Conservation (phyloP, 2,797 vertebrate species). For the Borostomias antarcticus region DNA sequence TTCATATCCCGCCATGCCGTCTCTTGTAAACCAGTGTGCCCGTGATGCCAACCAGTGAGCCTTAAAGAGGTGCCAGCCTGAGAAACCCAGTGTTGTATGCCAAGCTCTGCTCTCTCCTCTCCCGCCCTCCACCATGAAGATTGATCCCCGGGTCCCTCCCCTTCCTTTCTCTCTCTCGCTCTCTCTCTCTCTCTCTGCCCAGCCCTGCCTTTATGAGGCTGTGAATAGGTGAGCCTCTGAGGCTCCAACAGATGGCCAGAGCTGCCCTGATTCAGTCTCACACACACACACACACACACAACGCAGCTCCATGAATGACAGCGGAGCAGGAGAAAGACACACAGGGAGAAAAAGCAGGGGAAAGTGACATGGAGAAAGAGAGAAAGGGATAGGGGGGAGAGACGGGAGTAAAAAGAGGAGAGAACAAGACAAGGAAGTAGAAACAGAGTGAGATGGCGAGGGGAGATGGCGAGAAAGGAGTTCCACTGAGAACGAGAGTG, state of each 20-base stretch:
- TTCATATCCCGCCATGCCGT: constrained; percentile 25
- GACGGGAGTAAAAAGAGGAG: constrained; percentile 35
- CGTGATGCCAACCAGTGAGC: constrained; percentile 51
- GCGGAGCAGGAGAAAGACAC: constrained; percentile 28
- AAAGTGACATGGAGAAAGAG: constrained; percentile 30
- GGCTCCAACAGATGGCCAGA: constrained; percentile 78
- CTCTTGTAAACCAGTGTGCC: constrained; percentile 48
- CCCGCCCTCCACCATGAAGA: constrained; percentile 44
- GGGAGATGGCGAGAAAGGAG: too few relatives aligned
- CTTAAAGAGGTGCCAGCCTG: constrained; percentile 70
- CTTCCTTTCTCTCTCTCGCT: constrained; percentile 52
- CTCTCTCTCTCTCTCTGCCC: constrained; percentile 56
- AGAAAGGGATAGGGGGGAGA: constrained; percentile 38
- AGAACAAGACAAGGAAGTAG: constrained; percentile 25
- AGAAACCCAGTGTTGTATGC: constrained; percentile 68
- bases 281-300: too few relatives aligned
- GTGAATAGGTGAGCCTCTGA: constrained; percentile 75
- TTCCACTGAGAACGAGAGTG: too few relatives aligned
- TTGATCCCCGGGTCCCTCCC: constrained; percentile 51
- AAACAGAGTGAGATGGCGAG: constrained; percentile 3
- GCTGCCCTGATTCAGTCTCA: constrained; percentile 50
- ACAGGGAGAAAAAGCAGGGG: constrained; percentile 28
- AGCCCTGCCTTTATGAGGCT: constrained; percentile 70
- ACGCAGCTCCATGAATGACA: constrained; percentile 61
- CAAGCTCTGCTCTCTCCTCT: constrained; percentile 59